Conservation (phyloP, 2,888 invertebrate species). For the Stenichneumon culpator region DNA sequence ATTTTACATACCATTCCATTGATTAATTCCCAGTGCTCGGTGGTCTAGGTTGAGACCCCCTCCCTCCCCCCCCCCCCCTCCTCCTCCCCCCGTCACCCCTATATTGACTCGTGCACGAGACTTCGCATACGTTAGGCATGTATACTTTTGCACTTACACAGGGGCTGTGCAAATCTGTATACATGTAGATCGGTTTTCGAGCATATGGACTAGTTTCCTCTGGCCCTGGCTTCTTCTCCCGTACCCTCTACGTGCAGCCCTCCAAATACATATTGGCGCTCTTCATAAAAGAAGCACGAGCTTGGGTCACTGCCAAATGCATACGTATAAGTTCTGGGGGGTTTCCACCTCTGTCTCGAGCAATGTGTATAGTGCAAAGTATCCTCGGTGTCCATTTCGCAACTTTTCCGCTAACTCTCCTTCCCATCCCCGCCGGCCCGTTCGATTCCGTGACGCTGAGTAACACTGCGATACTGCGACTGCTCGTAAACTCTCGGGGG, state of each 20-base stretch:
- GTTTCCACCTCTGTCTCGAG: slow-evolving; percentile 29
- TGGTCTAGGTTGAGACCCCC: slow-evolving; percentile 31
- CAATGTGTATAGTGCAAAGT: slow-evolving; percentile 21
- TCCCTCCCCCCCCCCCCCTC: not conserved
- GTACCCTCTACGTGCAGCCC: slow-evolving; percentile 57
- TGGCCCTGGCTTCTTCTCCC: slow-evolving; percentile 51
- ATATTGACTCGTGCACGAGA: slow-evolving; percentile 37
- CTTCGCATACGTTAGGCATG: slow-evolving; percentile 26
- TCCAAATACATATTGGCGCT: slow-evolving; percentile 68
- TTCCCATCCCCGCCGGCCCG: slow-evolving; percentile 20
- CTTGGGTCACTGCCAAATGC: slow-evolving; percentile 63
- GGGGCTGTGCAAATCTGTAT: slow-evolving; percentile 1
- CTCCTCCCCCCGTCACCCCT: slow-evolving; percentile 23
- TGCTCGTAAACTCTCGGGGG: not conserved
- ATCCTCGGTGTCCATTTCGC: slow-evolving; percentile 24
- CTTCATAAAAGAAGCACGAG: slow-evolving; percentile 52
- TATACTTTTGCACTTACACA: not conserved
- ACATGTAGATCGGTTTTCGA: slow-evolving; percentile 31
- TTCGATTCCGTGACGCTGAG: not conserved
- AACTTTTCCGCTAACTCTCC: slow-evolving; percentile 12
- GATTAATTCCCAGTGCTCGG: slow-evolving; percentile 51
- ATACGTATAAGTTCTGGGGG: slow-evolving; percentile 48
- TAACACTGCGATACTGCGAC: not conserved
- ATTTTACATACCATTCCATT: slow-evolving; percentile 66
- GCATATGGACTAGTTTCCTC: slow-evolving; percentile 66